Base-by-base conservation (phyloP, 2,797 vertebrate species). In the Rhyacichthys aspro region DNA sequence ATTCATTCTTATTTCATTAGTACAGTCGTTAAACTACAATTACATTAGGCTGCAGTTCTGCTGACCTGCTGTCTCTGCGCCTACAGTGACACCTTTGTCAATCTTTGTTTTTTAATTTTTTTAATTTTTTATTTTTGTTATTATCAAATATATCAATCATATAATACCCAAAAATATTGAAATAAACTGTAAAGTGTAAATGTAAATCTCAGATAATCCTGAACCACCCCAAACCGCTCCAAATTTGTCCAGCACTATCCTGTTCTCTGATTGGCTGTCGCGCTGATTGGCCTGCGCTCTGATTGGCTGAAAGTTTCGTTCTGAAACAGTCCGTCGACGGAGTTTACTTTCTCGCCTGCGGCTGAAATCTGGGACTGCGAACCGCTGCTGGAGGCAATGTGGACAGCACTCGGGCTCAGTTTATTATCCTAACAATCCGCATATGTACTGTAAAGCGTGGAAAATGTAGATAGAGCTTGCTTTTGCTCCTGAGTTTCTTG, bases 251-350 rank as follows among this genome's bases (percentile, higher is more conserved):
- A 8, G 38, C 52, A 9, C 37, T 23, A 5, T 78, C 36, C 66
- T 18, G 54, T 14, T 8, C 59, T 9, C 41, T 74, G 77, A 78
- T 88, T 89, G 84, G 82, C 63, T 42, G 38, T 9, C 12, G 0
- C 63, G 7, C 36, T 75, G 77, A 79, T 88, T 89, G 84, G 82
- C 61, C 77, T 43, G 52, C 5, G 0, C 61, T 64, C 43, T 85
- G 85, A 88, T 90, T 88, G 88, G 89, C 19, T 46, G 55, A 73
- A 79, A 82, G 88, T 86, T 89, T 7, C 8, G 41, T 1, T n/a
- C 67, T 44, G 69, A 57, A 59, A 50, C 50, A 7, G 57, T 55
- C 56, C 0, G 16, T 63, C 52, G 15, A 5, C 43, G 39, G 60
- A 65, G 61, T 74, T 81, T 71, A 74, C 79, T 85, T 76, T 77